Conservation (phyloP, 1,140 invertebrate species). For the Rhopalosiphum padi region DNA sequence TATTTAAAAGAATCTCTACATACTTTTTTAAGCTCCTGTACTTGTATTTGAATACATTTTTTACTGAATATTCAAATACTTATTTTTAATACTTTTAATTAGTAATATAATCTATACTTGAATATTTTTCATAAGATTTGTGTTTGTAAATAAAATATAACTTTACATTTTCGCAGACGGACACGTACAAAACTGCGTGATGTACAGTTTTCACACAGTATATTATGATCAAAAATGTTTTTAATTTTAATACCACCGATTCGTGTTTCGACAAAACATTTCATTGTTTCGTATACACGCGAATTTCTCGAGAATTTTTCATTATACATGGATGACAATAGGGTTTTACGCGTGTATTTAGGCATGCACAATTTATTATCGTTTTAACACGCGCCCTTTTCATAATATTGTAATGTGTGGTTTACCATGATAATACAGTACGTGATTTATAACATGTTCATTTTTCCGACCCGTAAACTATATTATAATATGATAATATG, state of each 20-base stretch:
- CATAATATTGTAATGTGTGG: neutral
- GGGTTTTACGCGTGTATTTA: neutral
- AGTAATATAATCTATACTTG: too few relatives aligned
- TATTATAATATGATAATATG: neutral
- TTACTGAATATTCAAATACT: too few relatives aligned
- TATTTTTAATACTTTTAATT: too few relatives aligned
- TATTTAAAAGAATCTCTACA: too few relatives aligned
- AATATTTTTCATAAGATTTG: too few relatives aligned
- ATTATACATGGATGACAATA: neutral
- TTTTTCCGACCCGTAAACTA: constrained; percentile 12
- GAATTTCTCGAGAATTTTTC: neutral
- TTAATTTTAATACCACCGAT: neutral
- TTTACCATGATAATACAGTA: neutral
- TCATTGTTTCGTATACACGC: neutral
- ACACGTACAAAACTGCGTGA: too few relatives aligned
- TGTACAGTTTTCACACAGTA: neutral
- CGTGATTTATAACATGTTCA: constrained; percentile 14
- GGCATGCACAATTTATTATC: neutral
- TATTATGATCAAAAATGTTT: neutral
- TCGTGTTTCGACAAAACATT: neutral
- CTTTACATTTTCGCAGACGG: too few relatives aligned
- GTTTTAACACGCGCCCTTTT: neutral
- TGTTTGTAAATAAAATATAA: neutral
- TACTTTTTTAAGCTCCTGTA: too few relatives aligned
- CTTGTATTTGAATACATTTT: too few relatives aligned